phyloP scores from a whole-genome alignment of 2,888 invertebrate species.

The Boloria selene region DNA sequence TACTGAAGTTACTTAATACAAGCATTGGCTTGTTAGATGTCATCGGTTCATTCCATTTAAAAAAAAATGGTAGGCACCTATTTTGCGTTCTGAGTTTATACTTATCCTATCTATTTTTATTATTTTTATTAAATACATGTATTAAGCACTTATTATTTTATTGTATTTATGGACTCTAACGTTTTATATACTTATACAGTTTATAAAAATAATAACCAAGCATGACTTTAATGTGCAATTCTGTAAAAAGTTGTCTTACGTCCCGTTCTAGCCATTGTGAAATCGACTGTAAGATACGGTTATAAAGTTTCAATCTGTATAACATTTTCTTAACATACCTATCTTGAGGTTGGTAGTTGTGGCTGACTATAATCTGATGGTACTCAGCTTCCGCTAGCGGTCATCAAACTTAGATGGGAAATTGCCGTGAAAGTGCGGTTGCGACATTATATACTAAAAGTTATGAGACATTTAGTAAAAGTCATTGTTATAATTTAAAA shows the following conservation, averaged over 20 bases:
- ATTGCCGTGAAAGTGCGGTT: slow-evolving; percentile 22
- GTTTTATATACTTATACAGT: slow-evolving; percentile 28
- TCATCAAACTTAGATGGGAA: slow-evolving; percentile 48
- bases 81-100: too few relatives aligned
- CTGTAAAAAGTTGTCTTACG: slow-evolving; percentile 43
- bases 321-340: slow-evolving; percentile 33
- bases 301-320: slow-evolving; percentile 34
- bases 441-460: slow-evolving; percentile 24
- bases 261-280: slow-evolving; percentile 18
- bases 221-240: slow-evolving; percentile 48
- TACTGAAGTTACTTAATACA: slow-evolving; percentile 22
- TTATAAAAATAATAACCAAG: slow-evolving; percentile 45
- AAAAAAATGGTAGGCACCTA: too few relatives aligned
- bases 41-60: slow-evolving; percentile 4
- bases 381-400: slow-evolving; percentile 48
- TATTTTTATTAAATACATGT: too few relatives aligned
- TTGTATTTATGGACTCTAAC: background rate
- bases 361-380: slow-evolving; percentile 42
- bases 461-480: slow-evolving; percentile 22
- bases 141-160: too few relatives aligned
- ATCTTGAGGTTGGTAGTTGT: slow-evolving; percentile 39
- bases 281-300: slow-evolving; percentile 24
- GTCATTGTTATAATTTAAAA: slow-evolving; percentile 12
- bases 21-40: slow-evolving; percentile 13
- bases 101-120: too few relatives aligned